Evolutionary conservation across 2,888 invertebrate genomes (phyloP), one percentile per base, ranked within the genome.

Genomic region (Dendrolimus houi): DNA sequence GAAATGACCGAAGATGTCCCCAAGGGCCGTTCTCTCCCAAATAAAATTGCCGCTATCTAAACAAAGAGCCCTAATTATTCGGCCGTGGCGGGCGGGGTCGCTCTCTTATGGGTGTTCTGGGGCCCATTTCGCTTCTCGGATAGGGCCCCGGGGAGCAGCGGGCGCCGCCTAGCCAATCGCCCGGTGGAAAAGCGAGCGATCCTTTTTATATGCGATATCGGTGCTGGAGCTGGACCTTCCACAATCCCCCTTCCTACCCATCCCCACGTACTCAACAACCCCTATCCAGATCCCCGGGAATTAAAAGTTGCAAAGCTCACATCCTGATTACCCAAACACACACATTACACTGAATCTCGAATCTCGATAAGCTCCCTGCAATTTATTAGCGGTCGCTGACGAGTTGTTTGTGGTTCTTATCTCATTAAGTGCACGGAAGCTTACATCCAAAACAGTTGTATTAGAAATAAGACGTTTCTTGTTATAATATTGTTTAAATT

Each of bases 51-150:
- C 85, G 91, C 91, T 91, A 91, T 91, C 91, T 91, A 91, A 91
- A 91, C 91, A 91, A 91, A 91, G 91, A 92, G 91, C 91, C 92
- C 92, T 92, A 92, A 92, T 92, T 92, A 92, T 92, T 91, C 92
- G 92, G 89, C 89, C 89, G 89, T 89, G 91, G 91, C 89, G 89
- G 91, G 92, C 92, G 92, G 92, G 93, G 93, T 92, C 92, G 92
- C 90, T 92, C 92, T 91, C 92, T 93, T 93, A 93, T 92, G 92
- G 92, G 93, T 92, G 93, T 92, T 92, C 91, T 85, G 93, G 93
- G 93, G 92, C 92, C 92, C 92, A 92, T 93, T 93, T 92, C 89
- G 91, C 90, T 91, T 88, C 88, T 89, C 91, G 92, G 92, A 93
- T 92, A 92, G 91, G 92, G 82, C 91, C 92, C 92, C 79, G 74